A percentile compares a stretch with the other conserved stretches of the same genome.
Conservation (phyloP, 2,113 vertebrate genomes). For the Amphilophus citrinellus region DNA sequence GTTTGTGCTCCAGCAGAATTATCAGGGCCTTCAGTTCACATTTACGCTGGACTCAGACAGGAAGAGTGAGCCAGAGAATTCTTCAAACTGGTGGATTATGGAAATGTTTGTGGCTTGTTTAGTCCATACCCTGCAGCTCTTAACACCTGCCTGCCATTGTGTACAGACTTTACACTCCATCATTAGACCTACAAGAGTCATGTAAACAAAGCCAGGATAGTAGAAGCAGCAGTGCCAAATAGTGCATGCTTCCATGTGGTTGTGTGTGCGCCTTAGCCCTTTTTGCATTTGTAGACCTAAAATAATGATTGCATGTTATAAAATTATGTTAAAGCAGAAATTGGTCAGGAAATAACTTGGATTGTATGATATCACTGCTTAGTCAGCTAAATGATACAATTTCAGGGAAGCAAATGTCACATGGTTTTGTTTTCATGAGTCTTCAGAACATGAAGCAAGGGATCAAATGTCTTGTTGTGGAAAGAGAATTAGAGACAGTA, state of each 20-base stretch:
- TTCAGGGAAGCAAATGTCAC: conserved; percentile 22
- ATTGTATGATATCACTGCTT: conserved; percentile 23
- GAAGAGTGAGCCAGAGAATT: conserved; percentile 2
- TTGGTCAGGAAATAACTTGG: conserved; percentile 10
- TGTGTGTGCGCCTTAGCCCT: conserved; percentile 19
- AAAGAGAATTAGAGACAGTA: background rate
- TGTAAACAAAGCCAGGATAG: conserved; percentile 9
- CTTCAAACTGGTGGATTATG: conserved; percentile 35
- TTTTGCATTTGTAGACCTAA: conserved; percentile 58
- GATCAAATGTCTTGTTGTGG: conserved; percentile 14
- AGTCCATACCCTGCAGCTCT: conserved; percentile 46
- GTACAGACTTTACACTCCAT: conserved; percentile 53
- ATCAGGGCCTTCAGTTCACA: conserved; percentile 25
- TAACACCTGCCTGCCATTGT: conserved; percentile 71
- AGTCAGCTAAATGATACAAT: conserved; percentile 40
- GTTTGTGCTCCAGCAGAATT: conserved; percentile 17
- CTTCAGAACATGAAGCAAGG: background rate
- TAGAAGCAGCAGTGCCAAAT: conserved; percentile 9
- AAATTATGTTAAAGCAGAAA: conserved; percentile 13
- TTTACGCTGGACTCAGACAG: conserved; percentile 26
- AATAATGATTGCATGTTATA: conserved; percentile 18
- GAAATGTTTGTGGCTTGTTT: conserved; percentile 65
- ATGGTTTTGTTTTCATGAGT: conserved; percentile 16
- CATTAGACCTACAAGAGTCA: conserved; percentile 48
- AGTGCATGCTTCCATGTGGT: conserved; percentile 36